These are phyloP conservation scores for Venturia canescens DNA, from an alignment of 1,140 invertebrate species.

Conservation along the genomic window DNA sequence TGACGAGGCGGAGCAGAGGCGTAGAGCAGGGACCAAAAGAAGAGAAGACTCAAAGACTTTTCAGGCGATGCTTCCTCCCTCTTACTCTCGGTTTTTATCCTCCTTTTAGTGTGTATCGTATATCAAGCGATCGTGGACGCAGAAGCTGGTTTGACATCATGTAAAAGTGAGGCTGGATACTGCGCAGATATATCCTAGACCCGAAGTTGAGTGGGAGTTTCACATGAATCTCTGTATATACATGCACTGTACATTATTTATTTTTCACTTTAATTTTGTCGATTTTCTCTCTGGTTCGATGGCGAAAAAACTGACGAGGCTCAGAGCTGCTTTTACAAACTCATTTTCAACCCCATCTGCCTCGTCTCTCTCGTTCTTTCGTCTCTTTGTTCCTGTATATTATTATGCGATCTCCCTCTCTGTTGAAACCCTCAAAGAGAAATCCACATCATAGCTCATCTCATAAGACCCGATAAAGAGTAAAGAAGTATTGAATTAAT, in stretches of 20 bases:
- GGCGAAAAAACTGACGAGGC: not conserved
- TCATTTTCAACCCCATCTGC: conserved; percentile 11
- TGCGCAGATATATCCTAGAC: not conserved
- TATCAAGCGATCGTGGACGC: not conserved
- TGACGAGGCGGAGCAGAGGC: not conserved
- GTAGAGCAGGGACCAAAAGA: conserved; percentile 22
- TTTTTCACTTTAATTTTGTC: conserved; percentile 21
- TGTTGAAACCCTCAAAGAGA: not conserved
- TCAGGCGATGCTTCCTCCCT: conserved; percentile 37
- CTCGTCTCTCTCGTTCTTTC: not conserved
- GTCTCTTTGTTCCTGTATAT: too few relatives aligned
- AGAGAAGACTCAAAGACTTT: conserved; percentile 41
- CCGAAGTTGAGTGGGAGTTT: too few relatives aligned
- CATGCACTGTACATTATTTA: not conserved
- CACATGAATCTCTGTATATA: not conserved
- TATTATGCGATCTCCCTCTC: not conserved
- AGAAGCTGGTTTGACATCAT: not conserved
- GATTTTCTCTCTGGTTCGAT: not conserved
- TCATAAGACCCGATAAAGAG: not conserved
- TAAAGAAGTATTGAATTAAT: conserved; percentile 31
- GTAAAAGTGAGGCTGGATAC: not conserved
- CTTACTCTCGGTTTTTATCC: conserved; percentile 11
- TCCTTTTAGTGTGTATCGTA: conserved; percentile 2
- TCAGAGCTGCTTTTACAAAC: not conserved
- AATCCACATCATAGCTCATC: not conserved